phyloP scores from a whole-genome alignment of 2,113 vertebrate species.

The Sinocyclocheilus anshuiensis region DNA sequence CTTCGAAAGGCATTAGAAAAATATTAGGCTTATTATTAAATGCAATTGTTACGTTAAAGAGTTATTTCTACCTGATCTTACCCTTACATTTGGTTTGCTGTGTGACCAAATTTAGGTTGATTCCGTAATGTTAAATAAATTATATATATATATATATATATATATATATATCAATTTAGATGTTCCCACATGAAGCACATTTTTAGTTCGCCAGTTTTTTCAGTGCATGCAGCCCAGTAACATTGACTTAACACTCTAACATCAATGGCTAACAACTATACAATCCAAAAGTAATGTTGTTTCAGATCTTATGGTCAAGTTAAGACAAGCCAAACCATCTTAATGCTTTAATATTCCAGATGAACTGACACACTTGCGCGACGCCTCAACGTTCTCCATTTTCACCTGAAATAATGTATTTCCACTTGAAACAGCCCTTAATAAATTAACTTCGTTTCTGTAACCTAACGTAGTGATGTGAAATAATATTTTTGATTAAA shows the following conservation, averaged over 20 bases:
- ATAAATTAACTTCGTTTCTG: background rate
- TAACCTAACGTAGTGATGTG: background rate
- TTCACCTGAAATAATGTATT: background rate
- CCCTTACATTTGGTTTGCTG: too few relatives aligned
- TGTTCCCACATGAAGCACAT: too few relatives aligned
- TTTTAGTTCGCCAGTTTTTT: too few relatives aligned
- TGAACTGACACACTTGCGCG: background rate
- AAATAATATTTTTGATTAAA: background rate
- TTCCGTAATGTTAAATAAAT: too few relatives aligned
- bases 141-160: too few relatives aligned
- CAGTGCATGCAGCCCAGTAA: too few relatives aligned
- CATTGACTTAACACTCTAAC: background rate
- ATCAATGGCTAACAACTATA: background rate
- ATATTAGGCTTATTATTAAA: background rate
- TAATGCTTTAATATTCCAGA: background rate
- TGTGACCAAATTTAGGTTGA: too few relatives aligned
- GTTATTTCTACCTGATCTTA: too few relatives aligned
- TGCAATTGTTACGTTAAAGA: too few relatives aligned
- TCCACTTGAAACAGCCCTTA: background rate
- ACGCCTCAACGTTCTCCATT: background rate
- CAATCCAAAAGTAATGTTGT: background rate
- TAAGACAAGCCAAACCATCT: background rate
- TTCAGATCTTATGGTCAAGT: background rate
- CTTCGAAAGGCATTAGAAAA: background rate
- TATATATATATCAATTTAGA: too few relatives aligned